Evolutionary conservation across 2,888 invertebrate genomes (phyloP).

Genomic region (Ctena decussata): DNA sequence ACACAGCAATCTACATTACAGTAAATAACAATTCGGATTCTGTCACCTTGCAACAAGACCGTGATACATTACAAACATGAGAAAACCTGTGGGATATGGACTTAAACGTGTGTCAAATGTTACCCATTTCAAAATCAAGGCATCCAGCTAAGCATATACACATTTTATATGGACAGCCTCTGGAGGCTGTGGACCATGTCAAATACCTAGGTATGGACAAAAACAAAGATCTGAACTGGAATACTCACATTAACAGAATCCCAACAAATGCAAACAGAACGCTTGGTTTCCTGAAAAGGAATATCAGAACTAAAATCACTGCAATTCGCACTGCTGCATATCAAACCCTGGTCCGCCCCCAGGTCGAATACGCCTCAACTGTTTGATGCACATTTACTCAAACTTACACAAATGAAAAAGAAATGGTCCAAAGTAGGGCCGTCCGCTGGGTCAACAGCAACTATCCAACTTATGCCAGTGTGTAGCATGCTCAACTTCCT

Average conservation of each 20-base stretch:
- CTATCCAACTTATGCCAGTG: too few species aligned
- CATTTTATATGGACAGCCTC: conserved; percentile 10
- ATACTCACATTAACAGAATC: conserved; percentile 23
- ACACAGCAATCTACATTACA: not conserved
- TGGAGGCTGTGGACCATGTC: conserved; percentile 19
- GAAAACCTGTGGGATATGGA: not conserved
- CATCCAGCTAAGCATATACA: not conserved
- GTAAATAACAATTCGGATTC: not conserved
- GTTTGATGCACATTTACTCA: not conserved
- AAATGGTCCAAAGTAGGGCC: conserved; percentile 19
- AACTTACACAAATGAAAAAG: not conserved
- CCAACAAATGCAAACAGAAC: conserved; percentile 23
- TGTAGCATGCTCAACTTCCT: too few species aligned
- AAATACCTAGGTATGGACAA: conserved; percentile 38
- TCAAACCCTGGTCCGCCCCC: not conserved
- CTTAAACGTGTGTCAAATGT: not conserved
- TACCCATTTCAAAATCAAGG: not conserved
- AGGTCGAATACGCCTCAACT: not conserved
- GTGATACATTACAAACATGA: not conserved
- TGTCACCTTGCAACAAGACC: not conserved
- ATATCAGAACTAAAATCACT: not conserved
- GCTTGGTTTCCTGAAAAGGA: not conserved
- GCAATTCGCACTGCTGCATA: not conserved
- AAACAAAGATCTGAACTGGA: conserved; percentile 21
- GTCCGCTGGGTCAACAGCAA: too few species aligned